Conservation (phyloP, 2,113 vertebrate genomes). For the Xerus inauris region DNA sequence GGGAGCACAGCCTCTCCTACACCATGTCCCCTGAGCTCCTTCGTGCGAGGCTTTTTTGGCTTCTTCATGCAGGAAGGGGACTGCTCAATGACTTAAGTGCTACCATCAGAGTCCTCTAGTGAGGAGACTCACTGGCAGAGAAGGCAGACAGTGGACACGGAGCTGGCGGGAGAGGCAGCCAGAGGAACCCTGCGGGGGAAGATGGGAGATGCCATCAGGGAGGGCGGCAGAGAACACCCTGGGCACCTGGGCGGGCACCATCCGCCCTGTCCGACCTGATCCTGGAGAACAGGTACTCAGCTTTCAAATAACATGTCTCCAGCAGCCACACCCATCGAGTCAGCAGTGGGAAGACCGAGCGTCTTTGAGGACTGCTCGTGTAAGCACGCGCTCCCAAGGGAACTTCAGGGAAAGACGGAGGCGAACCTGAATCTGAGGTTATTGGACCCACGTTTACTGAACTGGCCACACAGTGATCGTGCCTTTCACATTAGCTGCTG, state of each 20-base stretch:
- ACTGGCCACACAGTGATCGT: neutral
- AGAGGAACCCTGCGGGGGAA: no score
- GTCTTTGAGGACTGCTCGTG: neutral
- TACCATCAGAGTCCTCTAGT: neutral
- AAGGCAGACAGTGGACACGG: no score
- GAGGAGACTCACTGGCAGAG: neutral
- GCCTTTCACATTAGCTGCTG: neutral
- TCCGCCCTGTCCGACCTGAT: no score
- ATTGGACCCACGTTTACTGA: neutral
- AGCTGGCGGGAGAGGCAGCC: no score
- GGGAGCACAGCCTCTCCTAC: slow-evolving; percentile 82
- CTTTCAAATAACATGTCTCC: no score
- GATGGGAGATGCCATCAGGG: no score
- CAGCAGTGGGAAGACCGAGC: no score
- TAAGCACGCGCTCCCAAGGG: neutral
- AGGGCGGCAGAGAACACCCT: no score
- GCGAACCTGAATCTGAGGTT: neutral
- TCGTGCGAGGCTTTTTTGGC: slow-evolving; percentile 41
- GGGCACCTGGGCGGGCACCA: no score
- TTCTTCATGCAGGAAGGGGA: slow-evolving; percentile 33
- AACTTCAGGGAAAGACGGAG: neutral
- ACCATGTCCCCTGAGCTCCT: slow-evolving; percentile 78
- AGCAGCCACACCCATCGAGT: no score
- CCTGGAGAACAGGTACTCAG: no score
- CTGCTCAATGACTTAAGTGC: neutral